These are phyloP conservation scores for Apoderus coryli DNA, from an alignment of 2,888 invertebrate species.

Conservation along the genomic window DNA sequence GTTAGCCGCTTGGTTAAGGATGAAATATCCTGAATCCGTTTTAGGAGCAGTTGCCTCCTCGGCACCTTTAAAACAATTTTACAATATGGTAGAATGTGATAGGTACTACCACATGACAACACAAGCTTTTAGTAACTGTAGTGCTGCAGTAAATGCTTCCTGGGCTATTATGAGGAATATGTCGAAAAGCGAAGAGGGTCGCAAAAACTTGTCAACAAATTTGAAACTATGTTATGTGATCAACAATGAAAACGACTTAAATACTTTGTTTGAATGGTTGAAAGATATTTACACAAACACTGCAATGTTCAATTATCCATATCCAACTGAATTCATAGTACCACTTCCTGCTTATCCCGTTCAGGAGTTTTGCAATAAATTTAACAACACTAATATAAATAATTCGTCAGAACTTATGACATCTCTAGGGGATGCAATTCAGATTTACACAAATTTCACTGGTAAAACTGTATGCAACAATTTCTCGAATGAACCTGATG, in stretches of 20 bases:
- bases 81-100: constrained; percentile 62
- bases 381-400: constrained; percentile 15
- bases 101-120: constrained; percentile 65
- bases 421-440: constrained; percentile 52
- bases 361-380: constrained; percentile 42
- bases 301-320: constrained; percentile 95
- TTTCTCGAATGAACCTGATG: constrained; percentile 45
- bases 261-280: constrained; percentile 51
- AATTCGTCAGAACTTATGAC: constrained; percentile 35
- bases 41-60: constrained; percentile 84
- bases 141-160: constrained; percentile 54
- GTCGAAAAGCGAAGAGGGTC: constrained; percentile 15
- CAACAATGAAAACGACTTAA: constrained; percentile 44
- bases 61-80: constrained; percentile 81
- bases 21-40: constrained; percentile 87
- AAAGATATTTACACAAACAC: constrained; percentile 58
- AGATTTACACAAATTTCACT: constrained; percentile 71
- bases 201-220: constrained; percentile 48
- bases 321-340: constrained; percentile 66
- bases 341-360: constrained; percentile 80
- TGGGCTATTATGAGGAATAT: constrained; percentile 62
- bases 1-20: constrained; percentile 89
- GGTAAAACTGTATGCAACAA: constrained; percentile 57
- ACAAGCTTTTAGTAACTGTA: constrained; percentile 57
- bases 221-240: constrained; percentile 80